These are phyloP conservation scores for Bruchidius siliquastri DNA, from an alignment of 2,888 invertebrate genomes.

Conservation along the genomic window DNA sequence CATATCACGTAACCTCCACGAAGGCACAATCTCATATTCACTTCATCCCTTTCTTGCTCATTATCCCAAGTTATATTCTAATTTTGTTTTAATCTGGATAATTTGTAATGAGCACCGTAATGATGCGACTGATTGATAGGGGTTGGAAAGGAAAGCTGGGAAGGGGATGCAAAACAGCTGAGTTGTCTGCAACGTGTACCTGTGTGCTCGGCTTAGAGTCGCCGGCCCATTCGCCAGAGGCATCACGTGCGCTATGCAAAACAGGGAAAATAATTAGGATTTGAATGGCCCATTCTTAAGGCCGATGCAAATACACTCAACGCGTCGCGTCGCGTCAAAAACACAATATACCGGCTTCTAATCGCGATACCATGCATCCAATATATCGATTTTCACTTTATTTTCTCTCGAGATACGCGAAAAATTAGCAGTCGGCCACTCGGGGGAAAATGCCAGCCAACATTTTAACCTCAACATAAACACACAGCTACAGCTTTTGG, in stretches of 20 bases:
- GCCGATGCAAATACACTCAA: not conserved
- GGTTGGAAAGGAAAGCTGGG: not conserved
- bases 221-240: constrained; percentile 2
- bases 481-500: not conserved
- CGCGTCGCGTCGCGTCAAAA: not conserved
- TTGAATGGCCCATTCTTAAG: not conserved
- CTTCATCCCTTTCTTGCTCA: not conserved
- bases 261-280: constrained; percentile 14
- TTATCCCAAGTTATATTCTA: not conserved
- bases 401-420: not conserved
- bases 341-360: not conserved
- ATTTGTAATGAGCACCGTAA: not conserved
- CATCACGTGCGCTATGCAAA: constrained; percentile 24
- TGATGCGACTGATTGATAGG: not conserved
- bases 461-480: constrained; percentile 1
- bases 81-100: not conserved
- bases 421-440: not conserved
- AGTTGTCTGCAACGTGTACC: not conserved
- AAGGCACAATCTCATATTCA: not conserved
- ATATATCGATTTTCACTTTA: not conserved
- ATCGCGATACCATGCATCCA: not conserved
- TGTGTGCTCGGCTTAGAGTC: not conserved
- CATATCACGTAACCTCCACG: constrained; percentile 8
- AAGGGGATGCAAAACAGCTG: not conserved
- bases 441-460: not conserved